Conservation (phyloP, 2,888 invertebrate species). For the Liodrosophila aerea region DNA sequence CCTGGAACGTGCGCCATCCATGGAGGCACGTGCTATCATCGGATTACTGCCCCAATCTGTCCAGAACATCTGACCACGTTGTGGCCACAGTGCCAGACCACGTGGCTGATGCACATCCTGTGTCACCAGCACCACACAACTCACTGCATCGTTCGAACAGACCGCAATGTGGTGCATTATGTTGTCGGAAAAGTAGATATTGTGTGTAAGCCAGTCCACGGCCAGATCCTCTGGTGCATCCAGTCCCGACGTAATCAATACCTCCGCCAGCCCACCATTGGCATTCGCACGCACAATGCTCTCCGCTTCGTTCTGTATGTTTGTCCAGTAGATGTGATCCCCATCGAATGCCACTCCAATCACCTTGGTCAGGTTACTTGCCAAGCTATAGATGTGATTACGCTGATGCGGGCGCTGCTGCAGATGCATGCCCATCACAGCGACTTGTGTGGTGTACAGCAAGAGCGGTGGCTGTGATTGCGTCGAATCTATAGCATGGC, state of each 20-base stretch:
- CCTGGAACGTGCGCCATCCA: slow-evolving; percentile 90
- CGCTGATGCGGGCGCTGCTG: slow-evolving; percentile 79
- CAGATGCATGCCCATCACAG: slow-evolving; percentile 86
- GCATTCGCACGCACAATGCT: slow-evolving; percentile 86
- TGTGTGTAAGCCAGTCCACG: slow-evolving; percentile 89
- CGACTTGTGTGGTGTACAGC: slow-evolving; percentile 86
- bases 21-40: slow-evolving; percentile 89
- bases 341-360: slow-evolving; percentile 88
- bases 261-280: slow-evolving; percentile 85
- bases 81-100: slow-evolving; percentile 87
- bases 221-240: slow-evolving; percentile 89
- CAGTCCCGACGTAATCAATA: slow-evolving; percentile 86
- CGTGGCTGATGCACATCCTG: slow-evolving; percentile 86
- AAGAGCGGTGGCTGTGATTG: slow-evolving; percentile 87
- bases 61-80: slow-evolving; percentile 93
- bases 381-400: slow-evolving; percentile 79
- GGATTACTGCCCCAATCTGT: slow-evolving; percentile 91
- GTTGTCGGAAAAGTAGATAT: slow-evolving; percentile 92
- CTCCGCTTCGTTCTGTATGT: slow-evolving; percentile 87
- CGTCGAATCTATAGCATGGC: slow-evolving; percentile 80
- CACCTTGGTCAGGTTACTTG: slow-evolving; percentile 84
- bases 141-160: slow-evolving; percentile 87
- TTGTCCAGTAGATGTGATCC: slow-evolving; percentile 89
- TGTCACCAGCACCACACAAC: slow-evolving; percentile 86
- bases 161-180: slow-evolving; percentile 88